Base-by-base conservation (phyloP, 2,797 vertebrate genomes). In the Neomorphus geoffroyi region DNA sequence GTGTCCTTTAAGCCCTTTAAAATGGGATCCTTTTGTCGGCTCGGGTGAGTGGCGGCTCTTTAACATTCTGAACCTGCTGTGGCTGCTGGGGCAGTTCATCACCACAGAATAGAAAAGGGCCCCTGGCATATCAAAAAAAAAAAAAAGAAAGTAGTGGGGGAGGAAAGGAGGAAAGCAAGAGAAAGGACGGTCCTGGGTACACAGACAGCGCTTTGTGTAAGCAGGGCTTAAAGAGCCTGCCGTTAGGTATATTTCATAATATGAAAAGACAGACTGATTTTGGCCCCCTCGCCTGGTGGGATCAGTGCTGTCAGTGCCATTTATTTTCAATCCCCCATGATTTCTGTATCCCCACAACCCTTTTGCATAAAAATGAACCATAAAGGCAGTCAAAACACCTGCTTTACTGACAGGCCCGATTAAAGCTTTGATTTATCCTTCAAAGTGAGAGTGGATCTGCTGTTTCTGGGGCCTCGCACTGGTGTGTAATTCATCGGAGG, bases 281-380 rank as follows among this genome's bases (percentile, higher is more conserved):
- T 96, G 97, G 92, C 95, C 97, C 91, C 91, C 94, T 98, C 35
- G 84, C 95, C 97, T 98, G 91, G 96, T 96, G 96, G 97, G 97
- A 97, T 98, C 98, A 97, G 94, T 94, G 96, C 97, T 98, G 97
- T 98, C 98, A 97, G 92, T 90, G 96, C 97, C 94, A 95, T 97
- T 98, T 98, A 98, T 97, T 97, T 97, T 95, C 97, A 98, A 97
- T 98, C 97, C 97, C 97, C 90, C 84, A 10, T 98, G 98, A 98
- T 98, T 98, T 97, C 96, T 97, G 93, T 96, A 88, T 97, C 95
- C 80, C 95, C 94, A 84, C 93, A 96, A 90, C 70, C 58, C 71
- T 92, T 98, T 98, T 98, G 97, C 97, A 98, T 98, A 96, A 98
- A 98, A 98, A 98, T 98, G 96, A 98, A 97, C 96, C 92, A 91